Evolutionary conservation across 1,140 invertebrate species (phyloP), one percentile per base, ranked within the genome.

Genomic region (Thereuonema tuberculata): DNA sequence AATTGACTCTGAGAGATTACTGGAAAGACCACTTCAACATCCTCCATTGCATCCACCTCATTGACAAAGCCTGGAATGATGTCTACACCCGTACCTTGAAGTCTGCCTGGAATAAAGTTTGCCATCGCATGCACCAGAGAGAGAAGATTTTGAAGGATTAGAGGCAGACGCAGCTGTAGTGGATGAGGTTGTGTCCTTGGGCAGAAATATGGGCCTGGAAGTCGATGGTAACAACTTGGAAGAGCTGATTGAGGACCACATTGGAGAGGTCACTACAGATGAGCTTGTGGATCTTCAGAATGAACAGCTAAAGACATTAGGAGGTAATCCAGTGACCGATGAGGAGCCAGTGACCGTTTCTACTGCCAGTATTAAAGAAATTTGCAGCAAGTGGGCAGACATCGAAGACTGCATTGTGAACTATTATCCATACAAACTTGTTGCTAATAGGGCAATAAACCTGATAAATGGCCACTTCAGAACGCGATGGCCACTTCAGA

Each of bases 101-200:
- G 27, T 52, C 47, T 49, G 25, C 48, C 29, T 63, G 61, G 54
- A 61, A 37, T 25, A 63, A 63, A 27, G 28, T 62, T 28, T 60
- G 53, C 61, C 37, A 43, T 27, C 17, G 20, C 54, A 21, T 55
- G 25, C 55, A n/a, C 29, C 52, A 1, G 59, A 61, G 46, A 59
- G 29, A 56, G 55, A 56, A 17, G n/a, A 21, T 14, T 17, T 25
- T 49, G 46, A 43, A 20, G 28, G 24, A 48, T 17, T 0, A n/a
- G 5, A 14, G 12, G 21, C 24, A 14, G 28, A 9, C n/a, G 28
- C 56, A 52, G n/a, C 29, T 48, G 55, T 62, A 29, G 48, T 59
- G 31, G 57, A 50, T 52, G 48, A 62, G 28, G 31, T 60, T 46
- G 58, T 60, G 25, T 60, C 27, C 58, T 21, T 27, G n/a, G 46